Percentiles rank a stretch among this genome's conserved stretches.
phyloP scores from a whole-genome alignment of 2,797 vertebrate genomes.

The Lateolabrax maculatus region DNA sequence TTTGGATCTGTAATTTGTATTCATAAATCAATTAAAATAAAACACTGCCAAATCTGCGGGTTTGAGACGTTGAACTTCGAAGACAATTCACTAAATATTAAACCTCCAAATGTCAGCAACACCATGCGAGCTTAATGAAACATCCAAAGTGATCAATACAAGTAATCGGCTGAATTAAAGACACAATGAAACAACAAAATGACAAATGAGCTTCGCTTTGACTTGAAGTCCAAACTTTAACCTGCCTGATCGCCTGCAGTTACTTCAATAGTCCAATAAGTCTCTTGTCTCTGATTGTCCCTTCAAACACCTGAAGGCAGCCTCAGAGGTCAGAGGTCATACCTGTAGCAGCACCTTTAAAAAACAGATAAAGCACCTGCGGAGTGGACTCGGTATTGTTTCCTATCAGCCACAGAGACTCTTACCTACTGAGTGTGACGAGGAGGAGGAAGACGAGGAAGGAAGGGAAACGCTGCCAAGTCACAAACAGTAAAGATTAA shows the following conservation, averaged over 20 bases:
- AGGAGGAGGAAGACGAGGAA: conserved; percentile 53
- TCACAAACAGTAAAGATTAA: conserved; percentile 72
- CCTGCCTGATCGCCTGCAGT: neutral
- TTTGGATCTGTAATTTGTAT: neutral
- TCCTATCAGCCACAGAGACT: conserved; percentile 22
- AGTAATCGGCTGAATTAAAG: neutral
- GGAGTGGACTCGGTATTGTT: neutral
- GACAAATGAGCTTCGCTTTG: neutral
- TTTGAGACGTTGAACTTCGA: neutral
- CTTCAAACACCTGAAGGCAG: neutral
- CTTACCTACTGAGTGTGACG: conserved; percentile 61
- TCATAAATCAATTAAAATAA: neutral
- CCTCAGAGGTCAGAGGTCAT: conserved; percentile 59
- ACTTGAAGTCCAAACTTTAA: conserved; percentile 3
- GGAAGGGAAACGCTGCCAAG: conserved; percentile 65
- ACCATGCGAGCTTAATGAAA: neutral
- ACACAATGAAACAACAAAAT: neutral
- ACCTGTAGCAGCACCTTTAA: conserved; percentile 31
- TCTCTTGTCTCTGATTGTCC: neutral
- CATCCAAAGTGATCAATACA: no score
- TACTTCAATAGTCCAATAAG: neutral
- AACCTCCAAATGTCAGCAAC: neutral
- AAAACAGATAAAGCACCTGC: neutral
- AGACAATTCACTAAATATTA: neutral
- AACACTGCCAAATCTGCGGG: neutral